Evolutionary conservation across 2,113 vertebrate genomes (phyloP), one percentile per base, ranked within the genome.

Genomic region (Etheostoma cragini): DNA sequence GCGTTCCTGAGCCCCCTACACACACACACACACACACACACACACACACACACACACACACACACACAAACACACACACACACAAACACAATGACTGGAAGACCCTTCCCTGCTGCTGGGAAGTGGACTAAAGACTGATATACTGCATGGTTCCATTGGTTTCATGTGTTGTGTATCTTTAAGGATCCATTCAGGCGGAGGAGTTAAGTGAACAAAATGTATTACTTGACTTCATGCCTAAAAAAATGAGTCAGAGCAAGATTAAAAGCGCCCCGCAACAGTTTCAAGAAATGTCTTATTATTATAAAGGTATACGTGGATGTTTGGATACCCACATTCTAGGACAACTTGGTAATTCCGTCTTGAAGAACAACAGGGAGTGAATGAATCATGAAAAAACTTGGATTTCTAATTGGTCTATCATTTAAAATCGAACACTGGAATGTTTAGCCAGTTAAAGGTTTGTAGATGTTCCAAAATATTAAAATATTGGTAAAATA

Each of bases 1-100:
- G 58, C 98, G 96, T 83, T 99, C 98, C 88, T 99, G 97, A 68
- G 98, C 98, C 4, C 98, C 98, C 98, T 99, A 74, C 17, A 64
- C 10, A 46, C 17, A 63, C 3, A 19, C 17, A 82, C 67, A 80
- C 46, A 62, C 22, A 75, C 17, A 79, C 46, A 79, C 24, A 77
- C 19, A 63, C 15, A 70, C 30, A 72, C 15, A 26, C 56, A 82
- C 22, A 71, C 68, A 57, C 35, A 45, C 21, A 67, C 35, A 73
- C 21, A 68, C 16, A 61, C 14, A 82, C 61, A 86, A 53, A 45
- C 21, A 42, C 26, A 45, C 33, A 38, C 19, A 60, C 17, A 61
- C n/a, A 72, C 46, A 75, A 12, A 26, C 70, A 60, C 52, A 54
- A 33, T 33, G 15, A 52, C 49, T 26, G 26, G 26, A 26, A 26